Evolutionary conservation across 1,140 invertebrate genomes (phyloP).

Genomic region (Nautilus pompilius): DNA sequence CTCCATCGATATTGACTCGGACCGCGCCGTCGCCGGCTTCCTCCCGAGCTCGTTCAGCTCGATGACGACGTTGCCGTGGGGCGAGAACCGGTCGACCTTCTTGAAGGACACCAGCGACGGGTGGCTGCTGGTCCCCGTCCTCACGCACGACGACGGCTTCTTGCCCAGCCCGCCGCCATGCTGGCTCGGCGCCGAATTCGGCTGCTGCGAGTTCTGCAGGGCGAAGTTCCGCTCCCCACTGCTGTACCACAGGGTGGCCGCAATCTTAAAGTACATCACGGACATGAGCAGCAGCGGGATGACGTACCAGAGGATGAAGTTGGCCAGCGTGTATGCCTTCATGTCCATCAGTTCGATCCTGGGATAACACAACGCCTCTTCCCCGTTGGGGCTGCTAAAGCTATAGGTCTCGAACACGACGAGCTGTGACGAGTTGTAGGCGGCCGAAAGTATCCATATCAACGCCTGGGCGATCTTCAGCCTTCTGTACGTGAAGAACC

Average conservation of each 20-base stretch:
- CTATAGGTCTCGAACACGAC: slow-evolving; percentile 28
- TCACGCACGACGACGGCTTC: too few relatives aligned
- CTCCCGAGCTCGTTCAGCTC: background rate
- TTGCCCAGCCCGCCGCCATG: too few relatives aligned
- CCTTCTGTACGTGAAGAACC: slow-evolving; percentile 27
- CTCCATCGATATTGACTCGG: background rate
- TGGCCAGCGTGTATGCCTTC: slow-evolving; percentile 18
- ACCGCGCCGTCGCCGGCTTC: background rate
- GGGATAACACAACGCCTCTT: slow-evolving; percentile 16
- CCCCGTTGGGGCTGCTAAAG: slow-evolving; percentile 2
- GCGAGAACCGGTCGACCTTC: too few relatives aligned
- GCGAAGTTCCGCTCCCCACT: slow-evolving; percentile 1
- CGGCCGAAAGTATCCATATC: slow-evolving; percentile 33
- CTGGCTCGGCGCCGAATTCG: too few relatives aligned
- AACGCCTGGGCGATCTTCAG: slow-evolving; percentile 10
- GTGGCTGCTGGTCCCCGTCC: too few relatives aligned
- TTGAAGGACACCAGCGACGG: too few relatives aligned
- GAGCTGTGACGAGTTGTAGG: slow-evolving; percentile 36
- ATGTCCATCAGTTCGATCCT: background rate
- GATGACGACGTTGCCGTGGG: too few relatives aligned
- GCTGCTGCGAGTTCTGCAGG: too few relatives aligned
- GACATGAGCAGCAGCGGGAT: slow-evolving; percentile 78
- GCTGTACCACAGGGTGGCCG: slow-evolving; percentile 58
- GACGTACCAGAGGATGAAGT: slow-evolving; percentile 65
- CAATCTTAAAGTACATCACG: slow-evolving; percentile 78